Conservation (phyloP, 2,113 vertebrate genomes). For the Solea solea region DNA sequence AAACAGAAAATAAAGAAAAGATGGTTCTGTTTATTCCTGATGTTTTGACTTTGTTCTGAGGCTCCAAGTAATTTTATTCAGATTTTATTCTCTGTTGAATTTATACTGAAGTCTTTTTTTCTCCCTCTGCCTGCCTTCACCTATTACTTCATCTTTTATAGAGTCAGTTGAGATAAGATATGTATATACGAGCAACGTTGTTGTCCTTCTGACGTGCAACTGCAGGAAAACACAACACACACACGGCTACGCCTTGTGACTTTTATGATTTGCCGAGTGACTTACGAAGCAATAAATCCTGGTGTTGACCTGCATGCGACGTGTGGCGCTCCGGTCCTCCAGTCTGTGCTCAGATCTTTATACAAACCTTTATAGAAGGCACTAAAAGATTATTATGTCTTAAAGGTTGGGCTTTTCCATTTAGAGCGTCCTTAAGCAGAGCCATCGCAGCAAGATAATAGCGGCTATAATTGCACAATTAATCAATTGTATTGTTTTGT, state of each 20-base stretch:
- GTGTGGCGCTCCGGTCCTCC: background rate
- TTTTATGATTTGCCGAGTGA: constrained; percentile 10
- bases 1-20: too few relatives aligned
- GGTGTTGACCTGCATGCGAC: background rate
- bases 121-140: background rate
- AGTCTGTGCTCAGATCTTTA: constrained; percentile 22
- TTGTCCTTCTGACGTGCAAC: background rate
- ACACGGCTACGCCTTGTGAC: background rate
- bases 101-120: too few relatives aligned
- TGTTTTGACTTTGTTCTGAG: too few relatives aligned
- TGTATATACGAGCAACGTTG: background rate
- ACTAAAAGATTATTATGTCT: constrained; percentile 31
- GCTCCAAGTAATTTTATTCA: too few relatives aligned
- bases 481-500: constrained; percentile 69
- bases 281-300: constrained; percentile 11
- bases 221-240: background rate
- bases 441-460: constrained; percentile 41
- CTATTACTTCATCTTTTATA: background rate
- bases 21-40: too few relatives aligned
- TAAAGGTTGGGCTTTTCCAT: constrained; percentile 31
- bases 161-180: background rate
- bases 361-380: constrained; percentile 21
- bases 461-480: constrained; percentile 67
- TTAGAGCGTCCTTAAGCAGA: constrained; percentile 43
- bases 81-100: too few relatives aligned